Percentiles rank a stretch among this genome's conserved stretches.
phyloP scores from a whole-genome alignment of 2,113 vertebrate species.

The Cyanistes caeruleus region DNA sequence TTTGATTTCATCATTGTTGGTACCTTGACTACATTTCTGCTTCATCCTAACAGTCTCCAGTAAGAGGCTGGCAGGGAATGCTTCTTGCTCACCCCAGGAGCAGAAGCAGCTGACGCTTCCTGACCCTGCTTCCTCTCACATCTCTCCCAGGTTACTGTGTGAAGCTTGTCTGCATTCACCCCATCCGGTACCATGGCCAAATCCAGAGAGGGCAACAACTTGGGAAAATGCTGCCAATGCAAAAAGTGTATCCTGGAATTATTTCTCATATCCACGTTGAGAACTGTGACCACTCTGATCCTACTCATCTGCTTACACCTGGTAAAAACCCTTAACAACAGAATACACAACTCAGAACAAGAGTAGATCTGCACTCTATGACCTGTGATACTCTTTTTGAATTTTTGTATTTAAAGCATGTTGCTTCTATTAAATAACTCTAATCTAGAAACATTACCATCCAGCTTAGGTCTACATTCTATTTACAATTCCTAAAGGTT shows the following conservation, averaged over 20 bases:
- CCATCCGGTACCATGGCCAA: slow-evolving; percentile 67
- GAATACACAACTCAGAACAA: background rate
- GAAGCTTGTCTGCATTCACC: slow-evolving; percentile 79
- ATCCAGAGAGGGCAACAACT: slow-evolving; percentile 76
- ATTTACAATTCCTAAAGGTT: background rate
- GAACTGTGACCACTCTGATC: slow-evolving; percentile 79
- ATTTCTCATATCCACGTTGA: slow-evolving; percentile 80
- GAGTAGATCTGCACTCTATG: background rate
- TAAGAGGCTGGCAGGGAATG: background rate
- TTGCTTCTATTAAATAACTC: background rate
- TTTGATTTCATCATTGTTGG: background rate
- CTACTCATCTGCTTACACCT: slow-evolving; percentile 42
- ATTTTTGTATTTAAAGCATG: background rate
- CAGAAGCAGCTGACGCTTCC: background rate
- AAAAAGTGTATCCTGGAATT: slow-evolving; percentile 78
- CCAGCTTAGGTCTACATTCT: background rate
- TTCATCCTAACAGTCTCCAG: background rate
- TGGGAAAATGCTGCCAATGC: slow-evolving; percentile 79
- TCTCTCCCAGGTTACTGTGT: slow-evolving; percentile 77
- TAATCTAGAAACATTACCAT: background rate
- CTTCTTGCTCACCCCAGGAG: background rate
- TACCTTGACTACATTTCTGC: background rate
- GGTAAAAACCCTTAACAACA: background rate
- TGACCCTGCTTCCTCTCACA: background rate
- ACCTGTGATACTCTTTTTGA: background rate